Conservation (phyloP, 2,113 vertebrate species). For the Orthochromis malagaraziensis region DNA sequence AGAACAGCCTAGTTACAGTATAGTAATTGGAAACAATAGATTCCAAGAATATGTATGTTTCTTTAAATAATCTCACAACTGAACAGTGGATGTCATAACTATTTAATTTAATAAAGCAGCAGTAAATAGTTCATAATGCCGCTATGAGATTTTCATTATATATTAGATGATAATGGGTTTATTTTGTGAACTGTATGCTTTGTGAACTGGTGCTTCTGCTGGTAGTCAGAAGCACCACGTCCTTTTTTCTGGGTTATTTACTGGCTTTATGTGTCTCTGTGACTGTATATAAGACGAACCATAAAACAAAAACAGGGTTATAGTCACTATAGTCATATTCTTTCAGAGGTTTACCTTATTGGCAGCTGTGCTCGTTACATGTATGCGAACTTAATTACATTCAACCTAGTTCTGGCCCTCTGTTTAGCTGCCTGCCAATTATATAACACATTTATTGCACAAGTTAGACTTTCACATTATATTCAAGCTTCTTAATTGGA, state of each 20-base stretch:
- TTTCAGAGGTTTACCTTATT: background rate
- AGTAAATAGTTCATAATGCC: background rate
- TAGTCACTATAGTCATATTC: background rate
- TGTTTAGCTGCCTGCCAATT: background rate
- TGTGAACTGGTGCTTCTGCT: too few relatives aligned
- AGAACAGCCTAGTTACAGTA: background rate
- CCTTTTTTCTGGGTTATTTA: background rate
- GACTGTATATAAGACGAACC: background rate
- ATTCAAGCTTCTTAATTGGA: background rate
- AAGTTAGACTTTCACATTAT: background rate
- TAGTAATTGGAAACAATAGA: background rate
- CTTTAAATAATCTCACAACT: background rate
- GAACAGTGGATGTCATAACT: background rate
- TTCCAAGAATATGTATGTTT: background rate
- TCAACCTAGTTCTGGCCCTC: background rate
- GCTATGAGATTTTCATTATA: background rate
- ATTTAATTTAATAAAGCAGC: constrained; percentile 7
- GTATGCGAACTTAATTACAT: rapidly evolving
- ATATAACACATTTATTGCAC: background rate
- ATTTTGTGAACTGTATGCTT: background rate
- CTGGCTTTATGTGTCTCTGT: background rate
- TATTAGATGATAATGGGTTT: background rate
- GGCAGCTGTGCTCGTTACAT: background rate
- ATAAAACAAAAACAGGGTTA: background rate
- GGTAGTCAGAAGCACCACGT: background rate